Evolutionary conservation across 2,797 vertebrate genomes (phyloP).

Genomic region (Coracias cyanogaster): DNA sequence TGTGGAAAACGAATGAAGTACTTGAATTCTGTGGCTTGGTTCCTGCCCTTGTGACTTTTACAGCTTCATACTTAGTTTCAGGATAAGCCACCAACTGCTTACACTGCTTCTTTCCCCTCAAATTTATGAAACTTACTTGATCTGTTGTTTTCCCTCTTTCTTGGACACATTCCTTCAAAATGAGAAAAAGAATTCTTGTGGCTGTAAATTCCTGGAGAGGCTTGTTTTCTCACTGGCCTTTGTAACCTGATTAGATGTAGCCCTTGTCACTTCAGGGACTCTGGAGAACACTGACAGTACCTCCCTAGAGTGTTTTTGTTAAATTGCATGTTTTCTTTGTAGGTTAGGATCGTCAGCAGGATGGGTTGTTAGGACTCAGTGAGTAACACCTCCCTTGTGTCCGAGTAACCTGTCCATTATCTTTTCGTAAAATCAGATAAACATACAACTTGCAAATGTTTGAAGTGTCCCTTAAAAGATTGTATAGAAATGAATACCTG

Average conservation of each 20-base stretch:
- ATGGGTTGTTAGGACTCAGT: neutral
- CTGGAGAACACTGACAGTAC: neutral
- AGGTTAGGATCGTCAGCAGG: neutral
- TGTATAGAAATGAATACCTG: neutral
- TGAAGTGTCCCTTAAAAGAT: neutral
- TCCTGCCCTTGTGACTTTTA: neutral
- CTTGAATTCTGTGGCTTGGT: neutral
- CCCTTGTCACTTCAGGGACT: neutral
- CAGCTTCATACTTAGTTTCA: neutral
- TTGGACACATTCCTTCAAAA: neutral
- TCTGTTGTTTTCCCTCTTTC: neutral
- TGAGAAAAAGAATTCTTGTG: neutral
- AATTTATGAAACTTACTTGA: neutral
- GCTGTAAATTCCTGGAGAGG: neutral
- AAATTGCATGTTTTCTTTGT: neutral
- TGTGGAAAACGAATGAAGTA: neutral
- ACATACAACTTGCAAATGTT: neutral
- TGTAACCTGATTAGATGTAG: neutral
- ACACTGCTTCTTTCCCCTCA: accelerated
- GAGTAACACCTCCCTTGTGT: accelerated
- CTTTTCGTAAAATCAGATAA: neutral
- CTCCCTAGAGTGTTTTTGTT: neutral
- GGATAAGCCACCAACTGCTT: neutral
- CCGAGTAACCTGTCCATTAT: accelerated
- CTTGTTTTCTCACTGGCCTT: neutral